A percentile compares a stretch with the other conserved stretches of the same genome.
Conservation (phyloP, 2,797 vertebrate species). For the Cynodonichthys magdalenae region DNA sequence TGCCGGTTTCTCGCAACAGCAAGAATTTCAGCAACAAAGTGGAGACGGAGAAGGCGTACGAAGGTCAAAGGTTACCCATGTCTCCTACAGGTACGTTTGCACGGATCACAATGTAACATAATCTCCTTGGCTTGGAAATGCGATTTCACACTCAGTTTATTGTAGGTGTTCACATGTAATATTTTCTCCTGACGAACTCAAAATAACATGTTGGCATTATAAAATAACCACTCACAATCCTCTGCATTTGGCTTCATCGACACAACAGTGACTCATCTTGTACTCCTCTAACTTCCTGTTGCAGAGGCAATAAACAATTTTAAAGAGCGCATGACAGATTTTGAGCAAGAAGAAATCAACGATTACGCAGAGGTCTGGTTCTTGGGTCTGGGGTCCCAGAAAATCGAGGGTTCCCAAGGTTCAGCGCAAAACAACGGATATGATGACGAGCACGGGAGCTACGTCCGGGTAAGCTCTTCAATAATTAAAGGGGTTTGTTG, state of each 20-base stretch:
- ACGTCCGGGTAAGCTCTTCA: conserved; percentile 85
- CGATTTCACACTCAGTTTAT: conserved; percentile 3
- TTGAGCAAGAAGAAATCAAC: conserved; percentile 92
- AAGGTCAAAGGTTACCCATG: conserved; percentile 86
- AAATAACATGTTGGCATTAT: conserved; percentile 43
- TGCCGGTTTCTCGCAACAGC: conserved; percentile 72
- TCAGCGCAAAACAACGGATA: conserved; percentile 87
- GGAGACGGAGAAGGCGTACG: conserved; percentile 78
- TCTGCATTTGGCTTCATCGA: conserved; percentile 41
- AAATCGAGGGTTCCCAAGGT: conserved; percentile 84
- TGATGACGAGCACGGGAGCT: conserved; percentile 92
- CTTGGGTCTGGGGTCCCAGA: conserved; percentile 91
- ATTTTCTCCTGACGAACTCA: conserved; percentile 4
- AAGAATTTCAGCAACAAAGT: conserved; percentile 77
- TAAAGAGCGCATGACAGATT: conserved; percentile 87
- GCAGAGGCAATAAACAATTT: conserved; percentile 91
- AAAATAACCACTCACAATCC: conserved; percentile 30
- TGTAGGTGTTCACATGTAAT: neutral
- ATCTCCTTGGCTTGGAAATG: neutral
- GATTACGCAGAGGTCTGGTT: conserved; percentile 93
- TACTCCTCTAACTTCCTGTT: conserved; percentile 45
- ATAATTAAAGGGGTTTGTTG: neutral
- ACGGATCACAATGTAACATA: neutral
- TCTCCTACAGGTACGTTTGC: conserved; percentile 84
- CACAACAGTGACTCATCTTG: conserved; percentile 45